These are phyloP conservation scores for Homalodisca vitripennis DNA, from an alignment of 1,140 invertebrate genomes.

Conservation along the genomic window DNA sequence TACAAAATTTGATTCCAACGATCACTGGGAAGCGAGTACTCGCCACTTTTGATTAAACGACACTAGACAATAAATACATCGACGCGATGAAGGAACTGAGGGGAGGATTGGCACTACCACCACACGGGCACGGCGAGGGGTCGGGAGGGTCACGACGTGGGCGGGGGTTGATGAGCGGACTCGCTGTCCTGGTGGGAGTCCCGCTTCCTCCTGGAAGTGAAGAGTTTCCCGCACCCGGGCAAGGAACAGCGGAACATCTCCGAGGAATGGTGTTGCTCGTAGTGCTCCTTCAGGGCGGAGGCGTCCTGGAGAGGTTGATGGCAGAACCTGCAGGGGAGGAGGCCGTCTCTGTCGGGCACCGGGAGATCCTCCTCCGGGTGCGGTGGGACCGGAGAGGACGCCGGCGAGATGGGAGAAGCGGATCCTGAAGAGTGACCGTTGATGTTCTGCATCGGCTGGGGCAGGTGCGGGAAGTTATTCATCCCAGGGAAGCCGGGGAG, in stretches of 20 bases:
- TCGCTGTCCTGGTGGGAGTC: conserved; percentile 67
- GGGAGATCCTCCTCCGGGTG: conserved; percentile 55
- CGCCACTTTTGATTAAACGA: conserved; percentile 14
- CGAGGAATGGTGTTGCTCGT: conserved; percentile 62
- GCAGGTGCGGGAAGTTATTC: conserved; percentile 46
- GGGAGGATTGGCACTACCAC: conserved; percentile 30
- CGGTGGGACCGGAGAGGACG: conserved; percentile 39
- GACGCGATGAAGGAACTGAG: conserved; percentile 19
- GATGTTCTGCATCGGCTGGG: conserved; percentile 30
- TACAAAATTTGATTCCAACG: conserved; percentile 13
- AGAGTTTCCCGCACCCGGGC: conserved; percentile 77
- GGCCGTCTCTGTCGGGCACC: conserved; percentile 59
- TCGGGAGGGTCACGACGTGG: conserved; percentile 49
- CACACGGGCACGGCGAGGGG: conserved; percentile 24
- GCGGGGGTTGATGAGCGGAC: conserved; percentile 51
- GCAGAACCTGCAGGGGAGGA: conserved; percentile 65
- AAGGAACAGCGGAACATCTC: conserved; percentile 80
- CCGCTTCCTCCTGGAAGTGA: conserved; percentile 70
- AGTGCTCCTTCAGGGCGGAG: conserved; percentile 63
- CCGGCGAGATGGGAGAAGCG: conserved; percentile 41
- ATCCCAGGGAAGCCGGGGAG: conserved; percentile 47
- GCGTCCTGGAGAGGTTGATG: conserved; percentile 59
- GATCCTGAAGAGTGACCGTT: conserved; percentile 42
- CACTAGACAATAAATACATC: conserved; percentile 25
- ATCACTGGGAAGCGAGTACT: conserved; percentile 10